A percentile compares a stretch with the other conserved stretches of the same genome.
phyloP scores from a whole-genome alignment of 2,888 invertebrate genomes.

The Acanthosepion esculentum region DNA sequence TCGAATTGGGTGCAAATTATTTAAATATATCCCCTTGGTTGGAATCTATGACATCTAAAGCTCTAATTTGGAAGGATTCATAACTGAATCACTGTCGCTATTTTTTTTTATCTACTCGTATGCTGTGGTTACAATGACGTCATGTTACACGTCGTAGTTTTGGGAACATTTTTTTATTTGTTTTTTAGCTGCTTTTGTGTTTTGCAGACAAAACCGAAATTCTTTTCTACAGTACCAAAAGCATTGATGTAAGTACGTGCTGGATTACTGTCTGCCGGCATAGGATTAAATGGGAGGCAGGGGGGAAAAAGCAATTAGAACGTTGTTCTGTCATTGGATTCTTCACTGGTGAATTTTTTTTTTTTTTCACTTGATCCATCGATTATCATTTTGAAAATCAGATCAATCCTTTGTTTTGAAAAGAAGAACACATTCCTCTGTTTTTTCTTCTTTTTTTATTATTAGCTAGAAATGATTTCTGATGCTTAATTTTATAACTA shows the following conservation, averaged over 20 bases:
- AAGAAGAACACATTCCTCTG: too few relatives aligned
- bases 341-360: too few relatives aligned
- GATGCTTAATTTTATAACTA: too few relatives aligned
- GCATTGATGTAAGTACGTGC: slow-evolving; percentile 3
- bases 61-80: background rate
- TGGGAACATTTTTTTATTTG: background rate
- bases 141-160: slow-evolving; percentile 33
- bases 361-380: too few relatives aligned
- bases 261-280: background rate
- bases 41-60: background rate
- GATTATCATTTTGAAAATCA: too few relatives aligned
- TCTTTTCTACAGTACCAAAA: background rate
- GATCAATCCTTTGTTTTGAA: too few relatives aligned
- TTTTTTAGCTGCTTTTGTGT: slow-evolving; percentile 16
- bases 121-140: background rate
- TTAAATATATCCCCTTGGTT: background rate
- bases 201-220: slow-evolving; percentile 33
- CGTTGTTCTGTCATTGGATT: too few relatives aligned
- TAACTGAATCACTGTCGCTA: background rate
- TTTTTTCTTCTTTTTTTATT: too few relatives aligned
- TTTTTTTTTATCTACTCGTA: background rate
- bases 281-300: background rate
- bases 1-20: background rate
- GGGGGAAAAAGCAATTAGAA: background rate
- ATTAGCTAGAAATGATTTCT: too few relatives aligned